Evolutionary conservation across 2,797 vertebrate genomes (phyloP), one percentile per base, ranked within the genome.

Genomic region (Bovichtus diacanthus): DNA sequence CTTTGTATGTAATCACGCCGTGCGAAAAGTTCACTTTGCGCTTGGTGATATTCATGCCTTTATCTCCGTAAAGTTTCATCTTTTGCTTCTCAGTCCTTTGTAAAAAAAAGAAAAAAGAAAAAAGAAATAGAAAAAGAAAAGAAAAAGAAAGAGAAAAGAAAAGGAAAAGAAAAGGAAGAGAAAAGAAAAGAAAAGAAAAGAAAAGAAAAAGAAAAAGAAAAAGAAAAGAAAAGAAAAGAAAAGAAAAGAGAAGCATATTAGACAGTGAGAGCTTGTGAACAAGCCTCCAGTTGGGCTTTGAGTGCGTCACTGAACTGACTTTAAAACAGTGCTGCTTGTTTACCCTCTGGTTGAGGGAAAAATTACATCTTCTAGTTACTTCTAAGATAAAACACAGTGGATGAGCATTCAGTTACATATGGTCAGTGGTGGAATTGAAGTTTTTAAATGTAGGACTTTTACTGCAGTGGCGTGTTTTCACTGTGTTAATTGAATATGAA

Each of bases 271-370:
- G 71, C 59, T 73, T 34, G n/a, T 23, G 47, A 59, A 60, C 51
- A 73, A 34, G 31, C 64, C 74, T 71, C 61, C 56, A 76, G 80
- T 63, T 41, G 31, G 62, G 69, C 19, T 77, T 72, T 70, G 29
- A 12, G 46, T 49, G 46, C 47, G 53, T 41, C 68, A n/a, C 66
- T 69, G 69, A 67, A 36, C 15, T 64, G 68, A 44, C 72, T 80
- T 54, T 36, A 72, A 78, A 80, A 74, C 78, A 83, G 68, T 53
- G 41, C 62, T 23, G 49, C 71, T 78, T 38, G 3, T 82, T 82
- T 63, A 65, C 60, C 46, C 53, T 6, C 54, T 38, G 41, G 43
- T 74, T 78, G 16, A n/a, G 15, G 18, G 49, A 50, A 49, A 21
- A 74, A 71, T 82, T 58, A 41, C 39, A 58, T 53, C 38, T 43